Evolutionary conservation across 2,797 vertebrate genomes (phyloP).

Genomic region (Coranthus polyacanthus): DNA sequence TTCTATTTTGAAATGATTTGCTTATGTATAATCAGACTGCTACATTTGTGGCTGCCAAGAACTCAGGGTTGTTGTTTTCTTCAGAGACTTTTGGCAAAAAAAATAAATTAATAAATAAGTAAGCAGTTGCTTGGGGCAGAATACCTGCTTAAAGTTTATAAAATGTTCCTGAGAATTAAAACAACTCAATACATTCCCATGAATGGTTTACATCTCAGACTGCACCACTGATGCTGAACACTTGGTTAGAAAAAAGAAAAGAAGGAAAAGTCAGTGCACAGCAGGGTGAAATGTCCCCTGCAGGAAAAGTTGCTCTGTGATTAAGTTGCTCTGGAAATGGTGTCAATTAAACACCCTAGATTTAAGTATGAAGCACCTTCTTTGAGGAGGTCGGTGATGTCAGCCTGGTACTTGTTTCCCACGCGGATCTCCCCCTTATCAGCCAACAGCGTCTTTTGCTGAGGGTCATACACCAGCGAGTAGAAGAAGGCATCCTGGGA

Average conservation of each 20-base stretch:
- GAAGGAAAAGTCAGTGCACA: background rate
- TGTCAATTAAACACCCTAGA: background rate
- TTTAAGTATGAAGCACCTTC: constrained; percentile 85
- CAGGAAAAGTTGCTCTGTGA: constrained; percentile 28
- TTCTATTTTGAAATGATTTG: constrained; percentile 21
- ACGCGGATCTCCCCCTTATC: constrained; percentile 99
- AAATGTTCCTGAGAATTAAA: constrained; percentile 32
- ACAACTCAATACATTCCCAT: constrained; percentile 6
- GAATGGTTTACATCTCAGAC: constrained; percentile 17
- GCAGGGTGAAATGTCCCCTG: constrained; percentile 22
- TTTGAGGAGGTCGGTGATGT: constrained; percentile 94
- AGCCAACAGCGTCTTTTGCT: constrained; percentile 96
- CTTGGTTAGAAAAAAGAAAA: constrained; percentile 1
- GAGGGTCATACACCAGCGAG: constrained; percentile 97
- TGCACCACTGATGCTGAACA: constrained; percentile 13
- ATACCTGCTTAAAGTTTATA: constrained; percentile 22
- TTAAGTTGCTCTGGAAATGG: constrained; percentile 8
- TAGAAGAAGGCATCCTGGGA: constrained; percentile 98
- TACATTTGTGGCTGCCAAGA: constrained; percentile 28
- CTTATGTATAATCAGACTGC: constrained; percentile 29
- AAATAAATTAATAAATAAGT: constrained; percentile 3
- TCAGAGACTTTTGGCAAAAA: background rate
- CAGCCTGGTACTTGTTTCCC: constrained; percentile 97
- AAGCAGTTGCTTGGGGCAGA: background rate
- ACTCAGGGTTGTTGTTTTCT: constrained; percentile 17